Evolutionary conservation across 1,140 invertebrate species (phyloP).

Genomic region (Gonatopus flavifemur): DNA sequence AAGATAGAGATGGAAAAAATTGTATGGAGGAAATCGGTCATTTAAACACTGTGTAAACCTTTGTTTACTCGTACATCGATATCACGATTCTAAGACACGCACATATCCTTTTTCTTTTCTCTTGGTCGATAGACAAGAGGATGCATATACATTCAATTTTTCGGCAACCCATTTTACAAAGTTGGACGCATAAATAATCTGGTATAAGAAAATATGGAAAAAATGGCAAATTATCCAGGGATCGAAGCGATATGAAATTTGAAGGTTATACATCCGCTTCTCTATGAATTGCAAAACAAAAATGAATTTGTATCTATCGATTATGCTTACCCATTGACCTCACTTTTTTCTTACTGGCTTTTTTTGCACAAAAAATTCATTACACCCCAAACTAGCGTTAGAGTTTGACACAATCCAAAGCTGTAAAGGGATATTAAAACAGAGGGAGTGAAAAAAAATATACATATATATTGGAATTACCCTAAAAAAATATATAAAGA

Average conservation of each 20-base stretch:
- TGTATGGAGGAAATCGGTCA: conserved; percentile 25
- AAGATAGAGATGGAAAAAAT: background rate
- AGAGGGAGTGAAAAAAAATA: conserved; percentile 8
- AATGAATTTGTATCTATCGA: no score
- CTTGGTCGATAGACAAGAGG: conserved; percentile 17
- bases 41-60: conserved; percentile 25
- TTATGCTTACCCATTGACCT: conserved; percentile 38
- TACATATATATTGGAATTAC: conserved; percentile 10
- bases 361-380: conserved; percentile 29
- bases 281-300: conserved; percentile 21
- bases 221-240: background rate
- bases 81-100: conserved; percentile 15
- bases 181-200: background rate
- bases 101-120: conserved; percentile 3
- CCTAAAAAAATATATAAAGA: background rate
- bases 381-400: conserved; percentile 28
- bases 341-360: conserved; percentile 19
- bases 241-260: conserved; percentile 16
- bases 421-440: conserved; percentile 31
- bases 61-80: conserved; percentile 26
- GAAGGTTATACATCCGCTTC: conserved; percentile 34
- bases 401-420: conserved; percentile 36
- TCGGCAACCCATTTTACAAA: background rate
- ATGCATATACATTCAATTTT: conserved; percentile 33
- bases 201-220: background rate